Percentiles rank a stretch among this genome's conserved stretches.
Conservation (phyloP, 2,888 invertebrate genomes). For the Leucania comma region DNA sequence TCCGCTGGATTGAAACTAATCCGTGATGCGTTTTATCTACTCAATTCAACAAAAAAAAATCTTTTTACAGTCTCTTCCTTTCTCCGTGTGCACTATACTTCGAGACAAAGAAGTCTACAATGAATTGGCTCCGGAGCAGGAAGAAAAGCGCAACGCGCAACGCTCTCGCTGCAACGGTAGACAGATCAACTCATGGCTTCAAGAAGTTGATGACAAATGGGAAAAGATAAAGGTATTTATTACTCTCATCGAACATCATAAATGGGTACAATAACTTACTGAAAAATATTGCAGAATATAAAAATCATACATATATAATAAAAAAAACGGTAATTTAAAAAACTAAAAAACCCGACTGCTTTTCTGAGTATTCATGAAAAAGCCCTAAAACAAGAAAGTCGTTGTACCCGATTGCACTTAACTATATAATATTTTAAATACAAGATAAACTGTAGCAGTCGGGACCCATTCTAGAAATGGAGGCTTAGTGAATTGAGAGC, state of each 20-base stretch:
- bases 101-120: conserved; percentile 99
- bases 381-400: too few species aligned
- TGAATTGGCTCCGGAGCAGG: conserved; percentile 97
- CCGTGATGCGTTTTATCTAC: neutral
- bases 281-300: neutral
- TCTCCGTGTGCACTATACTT: conserved; percentile 98
- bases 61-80: conserved; percentile 92
- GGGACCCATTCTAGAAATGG: too few species aligned
- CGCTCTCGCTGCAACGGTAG: conserved; percentile 98
- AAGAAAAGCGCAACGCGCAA: conserved; percentile 96
- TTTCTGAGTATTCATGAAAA: too few species aligned
- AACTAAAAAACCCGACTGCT: too few species aligned
- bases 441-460: too few species aligned
- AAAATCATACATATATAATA: neutral
- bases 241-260: neutral
- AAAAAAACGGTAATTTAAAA: too few species aligned
- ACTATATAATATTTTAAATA: too few species aligned
- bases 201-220: conserved; percentile 99
- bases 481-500: too few species aligned
- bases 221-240: conserved; percentile 99
- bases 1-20: too few species aligned
- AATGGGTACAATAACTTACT: neutral
- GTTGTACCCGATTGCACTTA: too few species aligned
- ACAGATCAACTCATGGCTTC: conserved; percentile 98
- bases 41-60: neutral